Percentiles rank a stretch among this genome's conserved stretches.
phyloP scores from a whole-genome alignment of 92 coral and sea anemone genomes.

The Zoanthus sansibaricus region DNA sequence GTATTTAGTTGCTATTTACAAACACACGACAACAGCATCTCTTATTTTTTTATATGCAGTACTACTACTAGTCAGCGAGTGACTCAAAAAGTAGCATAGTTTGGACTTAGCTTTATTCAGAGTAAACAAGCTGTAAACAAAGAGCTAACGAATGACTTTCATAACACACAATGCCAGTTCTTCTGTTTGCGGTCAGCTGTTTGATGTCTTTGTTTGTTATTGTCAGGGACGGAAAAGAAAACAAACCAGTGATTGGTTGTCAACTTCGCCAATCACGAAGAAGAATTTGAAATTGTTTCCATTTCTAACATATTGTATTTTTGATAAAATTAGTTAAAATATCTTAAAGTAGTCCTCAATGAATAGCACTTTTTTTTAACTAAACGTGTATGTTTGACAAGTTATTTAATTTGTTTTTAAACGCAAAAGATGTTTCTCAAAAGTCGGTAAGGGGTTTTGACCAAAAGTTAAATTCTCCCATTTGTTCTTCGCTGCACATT shows the following conservation, averaged over 20 bases:
- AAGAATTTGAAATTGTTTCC: neutral
- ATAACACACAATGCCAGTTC: too few species aligned
- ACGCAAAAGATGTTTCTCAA: neutral
- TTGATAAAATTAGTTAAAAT: neutral
- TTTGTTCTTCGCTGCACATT: slow-evolving; percentile 66
- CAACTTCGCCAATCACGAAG: neutral
- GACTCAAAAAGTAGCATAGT: neutral
- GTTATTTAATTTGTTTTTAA: neutral
- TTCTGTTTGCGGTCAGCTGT: neutral
- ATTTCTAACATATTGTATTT: neutral
- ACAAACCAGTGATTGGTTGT: slow-evolving; percentile 44
- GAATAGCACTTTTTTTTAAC: neutral
- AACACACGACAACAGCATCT: neutral
- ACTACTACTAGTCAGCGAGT: too few species aligned
- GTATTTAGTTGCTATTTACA: neutral
- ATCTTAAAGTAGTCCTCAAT: neutral
- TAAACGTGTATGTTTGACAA: neutral
- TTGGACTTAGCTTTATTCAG: neutral
- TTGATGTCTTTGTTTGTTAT: neutral
- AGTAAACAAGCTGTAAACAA: neutral
- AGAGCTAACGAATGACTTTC: neutral
- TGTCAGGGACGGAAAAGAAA: neutral
- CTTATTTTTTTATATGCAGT: neutral
- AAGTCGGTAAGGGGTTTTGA: neutral
- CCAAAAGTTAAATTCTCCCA: slow-evolving; percentile 55